Conservation (phyloP, 2,888 invertebrate species). For the Ornithoptera alexandrae region DNA sequence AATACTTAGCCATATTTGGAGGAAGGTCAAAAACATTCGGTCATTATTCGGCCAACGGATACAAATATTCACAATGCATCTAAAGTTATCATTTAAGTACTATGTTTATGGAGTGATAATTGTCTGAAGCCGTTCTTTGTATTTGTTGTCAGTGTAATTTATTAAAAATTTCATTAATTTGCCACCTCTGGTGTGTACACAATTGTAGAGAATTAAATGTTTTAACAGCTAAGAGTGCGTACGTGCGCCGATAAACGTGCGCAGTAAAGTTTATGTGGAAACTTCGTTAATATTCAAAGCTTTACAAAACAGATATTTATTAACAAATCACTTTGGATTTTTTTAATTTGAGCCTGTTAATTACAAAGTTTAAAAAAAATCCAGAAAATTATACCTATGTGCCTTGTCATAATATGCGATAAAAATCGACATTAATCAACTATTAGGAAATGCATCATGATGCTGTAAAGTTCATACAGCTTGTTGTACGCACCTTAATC, state of each 20-base stretch:
- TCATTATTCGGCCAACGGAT: not conserved
- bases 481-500: slow-evolving; percentile 19
- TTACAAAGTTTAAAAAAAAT: no score
- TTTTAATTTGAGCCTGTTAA: not conserved
- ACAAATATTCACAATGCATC: not conserved
- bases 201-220: not conserved
- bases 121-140: not conserved
- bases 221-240: not conserved
- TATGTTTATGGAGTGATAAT: not conserved
- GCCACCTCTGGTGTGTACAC: not conserved
- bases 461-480: not conserved
- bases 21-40: not conserved
- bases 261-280: not conserved
- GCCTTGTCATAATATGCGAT: no score
- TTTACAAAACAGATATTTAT: not conserved
- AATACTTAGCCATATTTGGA: not conserved
- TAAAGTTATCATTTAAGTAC: not conserved
- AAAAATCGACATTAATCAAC: no score
- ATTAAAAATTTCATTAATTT: not conserved
- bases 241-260: not conserved
- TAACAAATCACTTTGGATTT: not conserved
- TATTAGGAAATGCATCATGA: not conserved
- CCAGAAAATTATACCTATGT: no score
- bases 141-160: not conserved
- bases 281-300: not conserved